These are phyloP conservation scores for Sisor rabdophorus DNA, from an alignment of 2,113 vertebrate species.

Conservation along the genomic window DNA sequence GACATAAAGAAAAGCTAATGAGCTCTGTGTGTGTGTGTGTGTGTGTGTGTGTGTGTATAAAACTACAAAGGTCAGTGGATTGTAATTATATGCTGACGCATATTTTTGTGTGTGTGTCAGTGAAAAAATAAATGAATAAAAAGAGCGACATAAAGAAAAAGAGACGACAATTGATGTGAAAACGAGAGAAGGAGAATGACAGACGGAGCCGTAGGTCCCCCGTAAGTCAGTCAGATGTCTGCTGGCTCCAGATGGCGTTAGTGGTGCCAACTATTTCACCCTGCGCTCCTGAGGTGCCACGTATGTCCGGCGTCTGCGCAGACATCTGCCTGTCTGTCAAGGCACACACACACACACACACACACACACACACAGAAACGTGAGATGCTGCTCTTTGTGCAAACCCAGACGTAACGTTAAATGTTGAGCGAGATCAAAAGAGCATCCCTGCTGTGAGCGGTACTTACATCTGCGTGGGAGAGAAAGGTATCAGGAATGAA, in stretches of 20 bases:
- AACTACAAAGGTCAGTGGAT: background rate
- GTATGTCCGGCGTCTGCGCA: conserved; percentile 33
- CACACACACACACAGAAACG: conserved; percentile 4
- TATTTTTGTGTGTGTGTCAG: conserved; percentile 8
- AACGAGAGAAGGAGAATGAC: background rate
- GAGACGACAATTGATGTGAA: background rate
- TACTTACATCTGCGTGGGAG: conserved; percentile 17
- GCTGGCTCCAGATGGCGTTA: conserved; percentile 32
- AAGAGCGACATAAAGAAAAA: background rate
- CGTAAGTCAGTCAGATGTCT: conserved; percentile 17
- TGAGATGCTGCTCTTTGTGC: conserved; percentile 9
- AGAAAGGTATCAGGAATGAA: conserved; percentile 2
- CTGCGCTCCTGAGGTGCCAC: conserved; percentile 17
- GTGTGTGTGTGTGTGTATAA: background rate
- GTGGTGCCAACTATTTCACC: conserved; percentile 28
- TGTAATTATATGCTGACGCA: background rate
- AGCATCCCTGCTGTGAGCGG: conserved; percentile 20
- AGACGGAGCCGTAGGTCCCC: conserved; percentile 15
- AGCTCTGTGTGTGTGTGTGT: conserved; percentile 9
- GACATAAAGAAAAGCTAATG: conserved; percentile 16
- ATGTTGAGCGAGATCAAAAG: conserved; percentile 10
- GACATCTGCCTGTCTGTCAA: conserved; percentile 32
- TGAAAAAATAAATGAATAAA: too few species aligned
- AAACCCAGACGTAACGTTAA: background rate
- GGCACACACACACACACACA: conserved; percentile 6